Percentiles rank a stretch among this genome's conserved stretches.
These are phyloP conservation scores for Pseudoatta argentina DNA, from an alignment of 1,140 invertebrate genomes.

Conservation along the genomic window DNA sequence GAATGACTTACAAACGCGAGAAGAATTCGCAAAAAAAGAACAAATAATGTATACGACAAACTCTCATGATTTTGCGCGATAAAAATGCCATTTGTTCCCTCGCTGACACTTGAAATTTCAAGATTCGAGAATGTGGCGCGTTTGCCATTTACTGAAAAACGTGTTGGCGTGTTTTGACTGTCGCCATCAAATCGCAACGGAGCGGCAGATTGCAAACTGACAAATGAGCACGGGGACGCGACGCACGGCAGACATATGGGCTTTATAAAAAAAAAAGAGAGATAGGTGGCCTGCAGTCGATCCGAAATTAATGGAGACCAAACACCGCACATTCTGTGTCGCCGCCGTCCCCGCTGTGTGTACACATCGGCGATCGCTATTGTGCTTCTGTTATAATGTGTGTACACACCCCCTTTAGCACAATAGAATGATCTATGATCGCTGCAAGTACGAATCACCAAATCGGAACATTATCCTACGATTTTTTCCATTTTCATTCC, in stretches of 20 bases:
- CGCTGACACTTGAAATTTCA: constrained; percentile 41
- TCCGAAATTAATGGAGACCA: constrained; percentile 85
- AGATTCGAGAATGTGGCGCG: constrained; percentile 1
- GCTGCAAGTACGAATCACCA: constrained; percentile 51
- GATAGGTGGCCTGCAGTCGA: constrained; percentile 77
- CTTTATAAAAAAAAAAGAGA: constrained; percentile 81
- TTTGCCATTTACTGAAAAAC: constrained; percentile 44
- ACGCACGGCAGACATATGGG: constrained; percentile 81
- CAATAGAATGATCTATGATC: constrained; percentile 81
- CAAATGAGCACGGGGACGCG: constrained; percentile 80
- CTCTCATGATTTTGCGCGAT: background rate
- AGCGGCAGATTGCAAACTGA: constrained; percentile 81
- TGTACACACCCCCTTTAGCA: constrained; percentile 79
- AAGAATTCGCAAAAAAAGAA: constrained; percentile 12
- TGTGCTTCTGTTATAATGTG: constrained; percentile 79
- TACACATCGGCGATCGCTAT: constrained; percentile 76
- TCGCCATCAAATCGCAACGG: constrained; percentile 78
- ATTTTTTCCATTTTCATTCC: background rate
- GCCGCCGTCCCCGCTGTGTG: constrained; percentile 76
- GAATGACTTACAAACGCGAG: background rate
- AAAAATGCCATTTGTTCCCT: constrained; percentile 2
- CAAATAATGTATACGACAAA: background rate
- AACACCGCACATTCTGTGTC: constrained; percentile 82
- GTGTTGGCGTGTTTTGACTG: constrained; percentile 78
- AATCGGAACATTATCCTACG: constrained; percentile 43